phyloP scores from a whole-genome alignment of 2,797 vertebrate genomes.

The Heteromormyrus szaboi region DNA sequence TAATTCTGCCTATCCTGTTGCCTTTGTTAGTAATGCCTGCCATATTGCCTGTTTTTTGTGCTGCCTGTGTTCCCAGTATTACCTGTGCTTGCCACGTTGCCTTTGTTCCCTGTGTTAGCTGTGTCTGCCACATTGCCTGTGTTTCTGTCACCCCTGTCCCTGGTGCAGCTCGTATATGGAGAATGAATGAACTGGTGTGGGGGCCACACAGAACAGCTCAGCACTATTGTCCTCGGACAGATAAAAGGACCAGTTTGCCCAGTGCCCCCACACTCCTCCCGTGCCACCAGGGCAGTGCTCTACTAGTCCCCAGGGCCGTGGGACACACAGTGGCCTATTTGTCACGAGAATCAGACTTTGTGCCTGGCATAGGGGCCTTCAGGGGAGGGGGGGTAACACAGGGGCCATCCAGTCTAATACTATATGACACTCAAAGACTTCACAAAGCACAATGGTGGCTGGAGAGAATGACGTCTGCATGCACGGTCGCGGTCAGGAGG shows the following conservation, averaged over 20 bases:
- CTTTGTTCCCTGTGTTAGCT: background rate
- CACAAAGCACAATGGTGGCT: slow-evolving; percentile 18
- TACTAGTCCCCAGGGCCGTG: background rate
- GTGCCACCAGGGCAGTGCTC: slow-evolving; percentile 14
- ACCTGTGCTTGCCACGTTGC: background rate
- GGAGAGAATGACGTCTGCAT: background rate
- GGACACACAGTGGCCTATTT: slow-evolving; percentile 21
- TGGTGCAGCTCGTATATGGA: background rate
- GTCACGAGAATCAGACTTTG: background rate
- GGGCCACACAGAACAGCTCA: background rate
- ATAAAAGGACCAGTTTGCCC: slow-evolving; percentile 23
- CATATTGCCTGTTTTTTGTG: background rate
- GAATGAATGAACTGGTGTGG: background rate
- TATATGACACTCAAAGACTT: background rate
- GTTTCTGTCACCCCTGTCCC: background rate
- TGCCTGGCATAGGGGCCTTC: background rate
- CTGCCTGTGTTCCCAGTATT: background rate
- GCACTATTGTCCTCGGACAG: slow-evolving; percentile 19
- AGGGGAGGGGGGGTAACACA: background rate
- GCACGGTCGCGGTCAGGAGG: background rate
- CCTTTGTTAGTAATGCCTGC: background rate
- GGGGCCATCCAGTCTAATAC: background rate
- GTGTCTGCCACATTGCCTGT: background rate
- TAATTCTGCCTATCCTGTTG: background rate
- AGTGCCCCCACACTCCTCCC: background rate